phyloP scores from a whole-genome alignment of 2,888 invertebrate genomes.

The Zeuzera pyrina region DNA sequence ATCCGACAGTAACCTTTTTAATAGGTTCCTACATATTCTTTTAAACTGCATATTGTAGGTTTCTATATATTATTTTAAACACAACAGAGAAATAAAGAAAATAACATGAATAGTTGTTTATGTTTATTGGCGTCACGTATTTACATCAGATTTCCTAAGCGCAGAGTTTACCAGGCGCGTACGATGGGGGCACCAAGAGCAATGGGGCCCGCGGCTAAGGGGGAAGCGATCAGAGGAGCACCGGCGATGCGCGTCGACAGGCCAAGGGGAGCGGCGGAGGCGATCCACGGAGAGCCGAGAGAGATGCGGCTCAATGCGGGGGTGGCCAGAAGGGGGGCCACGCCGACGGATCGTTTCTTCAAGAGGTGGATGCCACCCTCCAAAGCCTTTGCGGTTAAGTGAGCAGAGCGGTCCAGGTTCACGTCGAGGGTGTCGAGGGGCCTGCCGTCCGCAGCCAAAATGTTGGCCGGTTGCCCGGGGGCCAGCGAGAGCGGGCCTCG shows the following conservation, averaged over 20 bases:
- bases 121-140: background rate
- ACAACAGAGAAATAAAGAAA: too few relatives aligned
- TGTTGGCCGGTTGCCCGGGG: conserved; percentile 57
- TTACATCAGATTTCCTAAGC: conserved; percentile 1
- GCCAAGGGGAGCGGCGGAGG: conserved; percentile 12
- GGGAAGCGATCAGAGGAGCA: conserved; percentile 18
- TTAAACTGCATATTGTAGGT: too few relatives aligned
- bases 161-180: conserved; percentile 2
- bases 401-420: conserved; percentile 57
- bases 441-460: conserved; percentile 53
- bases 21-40: too few relatives aligned
- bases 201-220: conserved; percentile 19
- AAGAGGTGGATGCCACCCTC: conserved; percentile 34
- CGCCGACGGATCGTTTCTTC: conserved; percentile 34
- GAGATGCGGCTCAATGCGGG: conserved; percentile 15
- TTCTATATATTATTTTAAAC: too few relatives aligned
- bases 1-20: too few relatives aligned
- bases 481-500: conserved; percentile 55
- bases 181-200: conserved; percentile 19
- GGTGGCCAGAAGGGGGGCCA: conserved; percentile 6
- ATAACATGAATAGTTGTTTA: too few relatives aligned
- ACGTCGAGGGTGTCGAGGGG: conserved; percentile 60
- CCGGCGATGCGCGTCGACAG: conserved; percentile 27
- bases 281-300: conserved; percentile 13
- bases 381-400: conserved; percentile 48